phyloP scores from a whole-genome alignment of 2,113 vertebrate species.

The Aix galericulata region DNA sequence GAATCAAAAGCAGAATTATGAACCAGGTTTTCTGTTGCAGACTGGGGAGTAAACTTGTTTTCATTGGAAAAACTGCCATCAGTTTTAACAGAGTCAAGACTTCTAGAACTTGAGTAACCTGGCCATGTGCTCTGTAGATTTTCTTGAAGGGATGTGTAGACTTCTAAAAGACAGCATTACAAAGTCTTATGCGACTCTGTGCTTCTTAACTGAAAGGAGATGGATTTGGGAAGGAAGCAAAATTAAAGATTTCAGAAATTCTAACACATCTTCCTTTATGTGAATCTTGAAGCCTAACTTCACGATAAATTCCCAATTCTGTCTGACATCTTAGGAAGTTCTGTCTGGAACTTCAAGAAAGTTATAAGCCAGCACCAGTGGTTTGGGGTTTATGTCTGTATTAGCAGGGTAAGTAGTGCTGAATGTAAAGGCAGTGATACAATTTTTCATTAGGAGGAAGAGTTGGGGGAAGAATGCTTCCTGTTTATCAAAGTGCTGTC shows the following conservation, averaged over 20 bases:
- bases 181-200: background rate
- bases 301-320: background rate
- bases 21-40: background rate
- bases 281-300: background rate
- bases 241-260: background rate
- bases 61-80: background rate
- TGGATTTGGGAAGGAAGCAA: background rate
- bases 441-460: background rate
- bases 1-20: background rate
- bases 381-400: background rate
- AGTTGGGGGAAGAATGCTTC: background rate
- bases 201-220: background rate
- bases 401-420: background rate
- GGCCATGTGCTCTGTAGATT: background rate
- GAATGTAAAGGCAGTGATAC: background rate
- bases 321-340: background rate
- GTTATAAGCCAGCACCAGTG: background rate
- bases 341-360: slow-evolving; percentile 6
- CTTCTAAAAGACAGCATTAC: background rate
- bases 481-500: background rate
- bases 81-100: background rate
- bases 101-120: background rate
- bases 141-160: background rate
- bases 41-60: background rate
- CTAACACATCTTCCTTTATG: background rate